phyloP scores from a whole-genome alignment of 2,797 vertebrate genomes.

The Smutsia gigantea region DNA sequence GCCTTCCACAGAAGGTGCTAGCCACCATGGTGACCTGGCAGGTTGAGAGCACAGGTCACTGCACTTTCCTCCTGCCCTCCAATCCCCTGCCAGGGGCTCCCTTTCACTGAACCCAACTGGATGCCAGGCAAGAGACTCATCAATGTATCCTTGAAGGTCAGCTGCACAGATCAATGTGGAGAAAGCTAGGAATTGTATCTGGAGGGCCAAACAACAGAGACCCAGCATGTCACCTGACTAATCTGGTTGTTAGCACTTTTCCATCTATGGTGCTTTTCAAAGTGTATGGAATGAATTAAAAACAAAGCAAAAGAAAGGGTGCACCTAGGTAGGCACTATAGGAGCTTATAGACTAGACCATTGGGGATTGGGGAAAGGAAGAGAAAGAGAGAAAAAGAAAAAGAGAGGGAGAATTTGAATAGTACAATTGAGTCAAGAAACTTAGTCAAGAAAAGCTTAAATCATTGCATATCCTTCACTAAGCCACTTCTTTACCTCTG shows the following conservation, averaged over 20 bases:
- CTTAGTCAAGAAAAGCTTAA: background rate
- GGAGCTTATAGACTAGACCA: background rate
- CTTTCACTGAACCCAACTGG: background rate
- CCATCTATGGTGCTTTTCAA: background rate
- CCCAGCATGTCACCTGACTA: rapidly evolving
- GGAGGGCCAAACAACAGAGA: background rate
- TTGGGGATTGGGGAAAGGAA: background rate
- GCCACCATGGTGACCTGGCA: background rate
- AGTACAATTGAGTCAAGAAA: background rate
- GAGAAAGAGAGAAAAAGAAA: background rate
- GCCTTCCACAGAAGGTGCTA: background rate
- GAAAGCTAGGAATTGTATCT: background rate
- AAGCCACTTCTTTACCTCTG: background rate
- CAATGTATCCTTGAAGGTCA: background rate
- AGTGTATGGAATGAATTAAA: background rate
- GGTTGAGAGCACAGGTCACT: background rate
- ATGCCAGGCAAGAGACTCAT: background rate
- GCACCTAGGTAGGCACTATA: background rate
- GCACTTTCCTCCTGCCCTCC: background rate
- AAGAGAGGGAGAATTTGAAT: background rate
- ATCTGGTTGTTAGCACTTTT: background rate
- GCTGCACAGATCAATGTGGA: background rate
- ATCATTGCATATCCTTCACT: background rate
- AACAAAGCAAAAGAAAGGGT: background rate
- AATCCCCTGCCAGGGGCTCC: background rate